Evolutionary conservation across 2,797 vertebrate species (phyloP).

Genomic region (Tamandua tetradactyla): DNA sequence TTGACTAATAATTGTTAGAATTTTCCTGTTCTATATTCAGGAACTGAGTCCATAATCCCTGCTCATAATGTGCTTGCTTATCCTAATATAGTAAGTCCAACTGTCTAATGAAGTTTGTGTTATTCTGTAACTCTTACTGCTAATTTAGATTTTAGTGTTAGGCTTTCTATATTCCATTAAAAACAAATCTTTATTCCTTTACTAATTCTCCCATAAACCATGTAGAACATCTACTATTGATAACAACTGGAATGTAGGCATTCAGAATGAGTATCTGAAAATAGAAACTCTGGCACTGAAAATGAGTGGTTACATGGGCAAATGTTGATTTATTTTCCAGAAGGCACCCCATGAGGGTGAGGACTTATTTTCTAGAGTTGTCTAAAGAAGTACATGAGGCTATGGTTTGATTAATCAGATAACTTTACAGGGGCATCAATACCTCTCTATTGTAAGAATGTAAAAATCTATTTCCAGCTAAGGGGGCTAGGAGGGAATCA

Average conservation of each 20-base stretch:
- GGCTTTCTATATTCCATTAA: slow-evolving; percentile 24
- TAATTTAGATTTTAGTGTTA: not conserved
- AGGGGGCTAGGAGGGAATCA: not conserved
- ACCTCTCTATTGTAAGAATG: not conserved
- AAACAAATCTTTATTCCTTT: slow-evolving; percentile 38
- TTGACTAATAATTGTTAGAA: slow-evolving; percentile 15
- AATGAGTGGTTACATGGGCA: not conserved
- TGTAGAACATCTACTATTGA: slow-evolving; percentile 35
- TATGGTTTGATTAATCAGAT: not conserved
- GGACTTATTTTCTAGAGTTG: slow-evolving; percentile 34
- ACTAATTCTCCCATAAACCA: slow-evolving; percentile 4
- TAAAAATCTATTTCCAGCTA: slow-evolving; percentile 51
- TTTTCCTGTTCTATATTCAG: not conserved
- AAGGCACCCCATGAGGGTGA: not conserved
- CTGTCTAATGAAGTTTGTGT: slow-evolving; percentile 12
- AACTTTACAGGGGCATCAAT: not conserved
- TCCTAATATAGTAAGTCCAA: slow-evolving; percentile 8
- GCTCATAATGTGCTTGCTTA: not conserved
- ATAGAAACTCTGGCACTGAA: slow-evolving; percentile 1
- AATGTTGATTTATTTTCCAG: slow-evolving; percentile 36
- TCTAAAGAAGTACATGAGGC: not conserved
- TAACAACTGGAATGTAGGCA: not conserved
- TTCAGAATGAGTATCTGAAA: slow-evolving; percentile 18
- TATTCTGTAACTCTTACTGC: slow-evolving; percentile 25
- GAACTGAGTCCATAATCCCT: slow-evolving; percentile 20